A percentile compares a stretch with the other conserved stretches of the same genome.
These are phyloP conservation scores for Arctopsyche grandis DNA, from an alignment of 1,140 invertebrate genomes.

Conservation along the genomic window DNA sequence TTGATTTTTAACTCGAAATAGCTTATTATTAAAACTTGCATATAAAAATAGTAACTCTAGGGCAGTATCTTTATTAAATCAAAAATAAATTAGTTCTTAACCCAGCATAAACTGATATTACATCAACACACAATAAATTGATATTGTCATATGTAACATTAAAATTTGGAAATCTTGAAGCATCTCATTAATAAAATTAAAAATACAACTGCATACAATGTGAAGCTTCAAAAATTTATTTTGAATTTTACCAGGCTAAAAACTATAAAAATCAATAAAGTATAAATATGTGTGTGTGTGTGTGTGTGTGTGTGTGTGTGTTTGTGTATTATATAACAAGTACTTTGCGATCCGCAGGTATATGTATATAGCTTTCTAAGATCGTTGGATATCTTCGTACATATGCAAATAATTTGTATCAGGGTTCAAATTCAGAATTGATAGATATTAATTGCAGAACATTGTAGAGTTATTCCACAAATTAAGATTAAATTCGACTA, in stretches of 20 bases:
- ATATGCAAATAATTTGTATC: too few relatives aligned
- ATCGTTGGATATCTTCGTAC: not conserved
- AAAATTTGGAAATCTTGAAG: too few relatives aligned
- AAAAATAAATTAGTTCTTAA: not conserved
- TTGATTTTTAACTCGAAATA: not conserved
- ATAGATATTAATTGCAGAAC: too few relatives aligned
- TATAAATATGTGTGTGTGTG: not conserved
- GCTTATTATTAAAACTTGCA: not conserved
- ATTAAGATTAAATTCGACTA: too few relatives aligned
- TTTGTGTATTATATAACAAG: not conserved
- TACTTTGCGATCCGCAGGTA: slow-evolving; percentile 30
- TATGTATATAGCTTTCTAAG: not conserved
- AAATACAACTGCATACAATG: too few relatives aligned
- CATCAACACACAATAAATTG: too few relatives aligned
- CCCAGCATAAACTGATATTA: not conserved
- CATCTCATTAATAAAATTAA: too few relatives aligned
- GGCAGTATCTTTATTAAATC: slow-evolving; percentile 26
- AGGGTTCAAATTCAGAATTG: too few relatives aligned
- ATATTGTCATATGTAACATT: too few relatives aligned
- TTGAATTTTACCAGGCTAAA: not conserved
- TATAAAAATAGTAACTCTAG: slow-evolving; percentile 35
- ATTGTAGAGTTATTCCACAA: too few relatives aligned
- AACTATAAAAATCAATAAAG: not conserved
- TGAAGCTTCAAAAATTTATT: not conserved
- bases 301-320: not conserved